Evolutionary conservation across 2,888 invertebrate genomes (phyloP), one percentile per base, ranked within the genome.

Genomic region (Meta bourneti): DNA sequence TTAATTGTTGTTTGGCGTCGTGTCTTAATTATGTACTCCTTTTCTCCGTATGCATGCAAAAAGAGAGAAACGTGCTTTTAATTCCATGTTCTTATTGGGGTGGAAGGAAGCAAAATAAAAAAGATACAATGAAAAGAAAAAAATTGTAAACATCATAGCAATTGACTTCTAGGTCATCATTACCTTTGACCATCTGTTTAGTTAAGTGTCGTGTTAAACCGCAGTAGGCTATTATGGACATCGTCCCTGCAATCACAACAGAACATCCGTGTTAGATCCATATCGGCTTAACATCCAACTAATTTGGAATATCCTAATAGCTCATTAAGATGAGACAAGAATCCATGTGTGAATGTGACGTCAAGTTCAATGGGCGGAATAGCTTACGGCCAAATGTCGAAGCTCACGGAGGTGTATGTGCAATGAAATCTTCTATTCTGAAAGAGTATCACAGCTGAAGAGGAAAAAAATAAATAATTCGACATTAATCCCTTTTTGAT

Each of bases 301-400:
- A 87, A 91, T 91, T 91, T 87, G 49, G 51, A 19, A 11, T 16
- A 54, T n/a, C 51, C 49, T 91, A 78, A 82, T 82, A 19, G 78
- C 83, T 87, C 87, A 87, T 87, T 91, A 91, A 52, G 82, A 54
- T 8, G 72, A 13, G 48, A 79, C 78, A 79, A 91, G 71, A 83
- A 78, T 79, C 83, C 91, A 91, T 91, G 79, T 91, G 91, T 54
- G 78, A 86, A 49, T 87, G 79, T 90, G 72, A 86, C 90, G 90
- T 81, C 80, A 90, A 13, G 74, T 34, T 52, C 72, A 79, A 71
- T 80, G 87, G 87, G 87, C 87, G 87, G 79, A 70, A 87, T 49
- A 16, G 79, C 72, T 34, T 19, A 20, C 2, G 49, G 83, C 72
- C 71, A 34, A 34, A 34, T 34, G 34, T 34, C 34, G 69, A 83